Conservation (phyloP, 2,797 vertebrate genomes). For the Falco berigora region DNA sequence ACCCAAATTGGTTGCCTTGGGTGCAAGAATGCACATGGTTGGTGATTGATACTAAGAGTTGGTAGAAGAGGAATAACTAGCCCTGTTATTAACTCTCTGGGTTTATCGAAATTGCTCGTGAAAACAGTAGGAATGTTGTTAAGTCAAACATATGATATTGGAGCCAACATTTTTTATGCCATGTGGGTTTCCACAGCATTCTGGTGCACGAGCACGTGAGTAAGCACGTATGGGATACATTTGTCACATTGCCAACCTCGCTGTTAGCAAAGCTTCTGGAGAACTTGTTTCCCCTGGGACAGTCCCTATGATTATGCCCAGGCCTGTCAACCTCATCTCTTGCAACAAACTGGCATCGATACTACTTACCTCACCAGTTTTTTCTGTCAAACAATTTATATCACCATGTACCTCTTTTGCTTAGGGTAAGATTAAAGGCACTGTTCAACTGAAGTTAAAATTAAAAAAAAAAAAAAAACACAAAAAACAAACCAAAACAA, state of each 20-base stretch:
- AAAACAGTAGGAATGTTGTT: neutral
- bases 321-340: neutral
- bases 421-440: neutral
- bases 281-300: neutral
- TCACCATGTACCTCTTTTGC: neutral
- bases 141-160: neutral
- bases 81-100: neutral
- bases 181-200: neutral
- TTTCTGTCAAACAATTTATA: neutral
- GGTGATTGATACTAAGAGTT: neutral
- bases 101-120: neutral
- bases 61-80: neutral
- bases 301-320: neutral
- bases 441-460: accelerated
- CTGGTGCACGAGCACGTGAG: neutral
- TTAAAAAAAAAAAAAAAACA: neutral
- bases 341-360: no score
- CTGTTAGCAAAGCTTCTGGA: neutral
- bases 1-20: neutral
- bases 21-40: neutral
- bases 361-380: neutral
- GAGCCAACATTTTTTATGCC: neutral
- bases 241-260: neutral
- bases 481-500: neutral
- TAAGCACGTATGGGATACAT: neutral